Percentiles rank a stretch among this genome's conserved stretches.
phyloP scores from a whole-genome alignment of 1,140 invertebrate species.

The Macrocentrus cingulum region DNA sequence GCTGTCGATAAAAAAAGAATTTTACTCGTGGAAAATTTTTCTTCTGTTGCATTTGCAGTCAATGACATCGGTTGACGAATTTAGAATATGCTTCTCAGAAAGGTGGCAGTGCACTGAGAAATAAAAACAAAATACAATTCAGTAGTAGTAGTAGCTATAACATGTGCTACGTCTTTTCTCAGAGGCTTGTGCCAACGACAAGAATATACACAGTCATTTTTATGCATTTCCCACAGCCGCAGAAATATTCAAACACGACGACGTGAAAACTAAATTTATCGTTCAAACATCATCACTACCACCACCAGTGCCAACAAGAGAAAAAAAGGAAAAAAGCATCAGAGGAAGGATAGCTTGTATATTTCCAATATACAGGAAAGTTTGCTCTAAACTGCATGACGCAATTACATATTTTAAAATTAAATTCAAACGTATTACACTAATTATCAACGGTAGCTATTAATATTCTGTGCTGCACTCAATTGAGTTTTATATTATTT shows the following conservation, averaged over 20 bases:
- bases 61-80: no score
- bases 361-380: background rate
- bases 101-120: no score
- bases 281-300: background rate
- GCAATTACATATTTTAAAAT: slow-evolving; percentile 1
- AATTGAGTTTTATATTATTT: no score
- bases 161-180: background rate
- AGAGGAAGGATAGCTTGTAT: background rate
- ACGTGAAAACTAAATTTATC: slow-evolving; percentile 10
- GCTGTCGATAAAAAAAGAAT: no score
- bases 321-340: background rate
- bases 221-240: background rate
- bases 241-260: slow-evolving; percentile 1
- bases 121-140: background rate
- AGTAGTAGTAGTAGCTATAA: background rate
- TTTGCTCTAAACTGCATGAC: background rate
- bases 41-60: no score
- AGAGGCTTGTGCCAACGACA: background rate
- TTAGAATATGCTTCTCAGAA: no score
- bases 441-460: no score
- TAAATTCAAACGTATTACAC: no score
- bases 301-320: background rate
- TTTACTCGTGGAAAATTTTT: no score
- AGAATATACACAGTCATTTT: slow-evolving; percentile 8
- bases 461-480: no score